Conservation (phyloP, 2,113 vertebrate genomes). For the Platanista minor region DNA sequence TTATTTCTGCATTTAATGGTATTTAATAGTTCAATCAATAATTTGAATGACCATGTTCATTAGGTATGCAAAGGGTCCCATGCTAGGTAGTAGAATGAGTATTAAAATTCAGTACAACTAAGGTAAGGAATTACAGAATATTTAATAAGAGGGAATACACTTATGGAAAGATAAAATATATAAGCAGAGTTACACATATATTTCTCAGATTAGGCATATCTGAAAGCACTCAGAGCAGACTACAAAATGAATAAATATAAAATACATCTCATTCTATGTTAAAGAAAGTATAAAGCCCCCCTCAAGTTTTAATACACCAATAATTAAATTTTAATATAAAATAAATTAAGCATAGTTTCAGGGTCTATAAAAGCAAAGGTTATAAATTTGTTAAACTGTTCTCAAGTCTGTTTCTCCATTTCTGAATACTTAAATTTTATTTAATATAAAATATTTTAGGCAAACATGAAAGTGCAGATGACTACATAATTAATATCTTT, state of each 20-base stretch:
- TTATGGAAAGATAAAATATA: background rate
- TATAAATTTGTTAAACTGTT: background rate
- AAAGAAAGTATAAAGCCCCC: background rate
- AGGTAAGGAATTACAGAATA: background rate
- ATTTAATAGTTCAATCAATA: conserved; percentile 46
- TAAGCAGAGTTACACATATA: background rate
- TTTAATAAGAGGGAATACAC: background rate
- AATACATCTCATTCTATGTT: background rate
- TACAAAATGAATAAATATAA: background rate
- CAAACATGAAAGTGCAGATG: background rate
- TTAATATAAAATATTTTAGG: background rate
- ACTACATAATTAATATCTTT: background rate
- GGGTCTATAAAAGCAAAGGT: background rate
- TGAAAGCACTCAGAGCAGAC: background rate
- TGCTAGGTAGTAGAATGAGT: background rate
- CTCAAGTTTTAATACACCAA: background rate
- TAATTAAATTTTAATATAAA: background rate
- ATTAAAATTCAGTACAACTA: background rate
- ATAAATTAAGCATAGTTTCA: background rate
- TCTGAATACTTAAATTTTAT: background rate
- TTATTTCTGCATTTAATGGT: background rate
- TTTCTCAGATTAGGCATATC: background rate
- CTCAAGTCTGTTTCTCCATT: background rate
- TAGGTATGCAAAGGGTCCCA: background rate
- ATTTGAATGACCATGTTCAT: background rate